Conservation (phyloP, 53 echinoderm and acorn worm genomes). For the Pentamera pediparva region DNA sequence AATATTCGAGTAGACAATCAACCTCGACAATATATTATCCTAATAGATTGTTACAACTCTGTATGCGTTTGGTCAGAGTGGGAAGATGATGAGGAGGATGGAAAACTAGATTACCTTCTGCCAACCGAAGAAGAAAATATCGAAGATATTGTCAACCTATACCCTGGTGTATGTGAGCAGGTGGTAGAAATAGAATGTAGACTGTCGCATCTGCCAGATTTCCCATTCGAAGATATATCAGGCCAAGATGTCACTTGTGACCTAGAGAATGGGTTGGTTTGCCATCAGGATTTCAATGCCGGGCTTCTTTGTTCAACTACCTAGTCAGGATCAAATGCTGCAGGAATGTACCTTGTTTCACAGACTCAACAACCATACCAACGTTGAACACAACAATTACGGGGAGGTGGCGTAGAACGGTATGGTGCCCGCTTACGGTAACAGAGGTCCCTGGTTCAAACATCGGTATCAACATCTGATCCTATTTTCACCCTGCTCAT, state of each 20-base stretch:
- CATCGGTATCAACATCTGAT: too few species aligned
- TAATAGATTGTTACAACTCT: neutral
- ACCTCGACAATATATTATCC: too few species aligned
- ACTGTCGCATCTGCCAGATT: neutral
- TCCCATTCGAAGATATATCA: constrained; percentile 3
- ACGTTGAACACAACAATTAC: too few species aligned
- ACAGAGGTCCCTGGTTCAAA: too few species aligned
- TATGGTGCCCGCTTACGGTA: too few species aligned
- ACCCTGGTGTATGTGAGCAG: constrained; percentile 3
- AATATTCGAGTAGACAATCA: too few species aligned
- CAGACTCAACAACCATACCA: too few species aligned
- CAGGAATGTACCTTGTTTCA: constrained; percentile 4
- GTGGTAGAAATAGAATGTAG: constrained; percentile 10
- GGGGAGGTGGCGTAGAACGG: too few species aligned
- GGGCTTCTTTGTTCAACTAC: neutral
- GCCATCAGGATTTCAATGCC: neutral
- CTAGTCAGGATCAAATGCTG: neutral
- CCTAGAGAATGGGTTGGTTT: neutral
- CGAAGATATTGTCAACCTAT: neutral
- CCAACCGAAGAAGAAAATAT: constrained; percentile 19
- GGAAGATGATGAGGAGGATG: constrained; percentile 17
- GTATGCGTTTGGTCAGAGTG: constrained; percentile 11
- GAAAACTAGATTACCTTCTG: neutral
- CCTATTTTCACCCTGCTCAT: too few species aligned
- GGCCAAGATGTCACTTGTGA: constrained; percentile 16